Conservation (phyloP, 1,140 invertebrate species). For the Zaprionus taronus region DNA sequence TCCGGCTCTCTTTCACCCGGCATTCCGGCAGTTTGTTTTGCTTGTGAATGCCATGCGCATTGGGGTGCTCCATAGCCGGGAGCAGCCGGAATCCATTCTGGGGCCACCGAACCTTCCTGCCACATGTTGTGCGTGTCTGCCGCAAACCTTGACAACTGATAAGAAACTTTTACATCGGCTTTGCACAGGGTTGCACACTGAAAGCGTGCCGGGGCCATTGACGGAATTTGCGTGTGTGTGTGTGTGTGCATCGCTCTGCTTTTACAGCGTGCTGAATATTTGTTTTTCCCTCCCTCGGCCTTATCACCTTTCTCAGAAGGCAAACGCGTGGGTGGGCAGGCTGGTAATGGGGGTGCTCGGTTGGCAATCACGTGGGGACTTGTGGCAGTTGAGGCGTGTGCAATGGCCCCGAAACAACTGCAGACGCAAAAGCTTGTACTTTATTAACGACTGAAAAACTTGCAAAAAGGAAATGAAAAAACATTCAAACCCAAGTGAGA, state of each 20-base stretch:
- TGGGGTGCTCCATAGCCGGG: constrained; percentile 38
- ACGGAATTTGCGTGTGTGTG: constrained; percentile 65
- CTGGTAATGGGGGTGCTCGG: background rate
- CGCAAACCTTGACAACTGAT: constrained; percentile 80
- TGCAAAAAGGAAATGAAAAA: background rate
- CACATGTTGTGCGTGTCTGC: constrained; percentile 75
- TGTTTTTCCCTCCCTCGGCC: constrained; percentile 15
- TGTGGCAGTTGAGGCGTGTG: constrained; percentile 61
- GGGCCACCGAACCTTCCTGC: constrained; percentile 69
- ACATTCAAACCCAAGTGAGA: constrained; percentile 10
- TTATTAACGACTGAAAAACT: background rate
- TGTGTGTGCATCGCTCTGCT: constrained; percentile 21
- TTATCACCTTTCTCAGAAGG: background rate
- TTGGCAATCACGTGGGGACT: constrained; percentile 23
- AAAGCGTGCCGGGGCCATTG: constrained; percentile 55
- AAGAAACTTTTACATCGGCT: constrained; percentile 62
- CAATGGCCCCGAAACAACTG: constrained; percentile 44
- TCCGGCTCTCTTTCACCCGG: constrained; percentile 48
- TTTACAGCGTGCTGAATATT: constrained; percentile 45
- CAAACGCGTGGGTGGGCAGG: background rate
- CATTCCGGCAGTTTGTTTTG: constrained; percentile 75
- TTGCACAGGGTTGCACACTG: constrained; percentile 68
- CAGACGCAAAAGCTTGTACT: constrained; percentile 31
- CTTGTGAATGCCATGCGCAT: constrained; percentile 44
- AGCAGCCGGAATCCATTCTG: constrained; percentile 38